Evolutionary conservation across 1,140 invertebrate genomes (phyloP), one percentile per base, ranked within the genome.

Genomic region (Meteorus sp.): DNA sequence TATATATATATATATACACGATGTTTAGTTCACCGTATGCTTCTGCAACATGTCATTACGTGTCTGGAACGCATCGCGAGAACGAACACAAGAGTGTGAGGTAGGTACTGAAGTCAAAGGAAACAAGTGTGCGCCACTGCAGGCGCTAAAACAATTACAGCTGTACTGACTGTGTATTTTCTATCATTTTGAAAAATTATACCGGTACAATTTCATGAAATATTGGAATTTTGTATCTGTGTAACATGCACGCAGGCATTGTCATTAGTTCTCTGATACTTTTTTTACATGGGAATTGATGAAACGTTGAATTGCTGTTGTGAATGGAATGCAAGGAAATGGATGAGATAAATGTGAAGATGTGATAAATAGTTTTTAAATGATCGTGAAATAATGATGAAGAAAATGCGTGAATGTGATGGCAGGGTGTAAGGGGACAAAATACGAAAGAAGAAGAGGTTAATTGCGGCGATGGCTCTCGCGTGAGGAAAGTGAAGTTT

Each of bases 1-100:
- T 39, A 39, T 39, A 39, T 8, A 15, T 39, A 39, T 15, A 9
- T 29, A 29, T 29, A 29, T 29, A 9, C 9, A 9, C 9, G 27
- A 29, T 29, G 27, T 44, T 17, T 64, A 61, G 66, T 66, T 64
- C 62, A 60, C 48, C 51, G 45, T 29, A 43, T 52, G 39, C 56
- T 50, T 31, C 25, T 54, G 64, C 54, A 72, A 71, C 69, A 61
- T 72, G 62, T 72, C 70, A 72, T 72, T 72, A 72, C 65, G 61
- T 65, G 70, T 72, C 70, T 72, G 70, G 67, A 66, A 59, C 44
- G 41, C 56, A 43, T 44, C 54, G 56, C 55, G 59, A 55, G 31
- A 60, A 20, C 48, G 48, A 35, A n/a, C n/a, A n/a, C n/a, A n/a
- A n/a, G 53, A 55, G 62, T 56, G 51, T 13, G 35, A 50, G 44